Evolutionary conservation across 2,797 vertebrate genomes (phyloP), one percentile per base, ranked within the genome.

Genomic region (Manis crassicaudata): DNA sequence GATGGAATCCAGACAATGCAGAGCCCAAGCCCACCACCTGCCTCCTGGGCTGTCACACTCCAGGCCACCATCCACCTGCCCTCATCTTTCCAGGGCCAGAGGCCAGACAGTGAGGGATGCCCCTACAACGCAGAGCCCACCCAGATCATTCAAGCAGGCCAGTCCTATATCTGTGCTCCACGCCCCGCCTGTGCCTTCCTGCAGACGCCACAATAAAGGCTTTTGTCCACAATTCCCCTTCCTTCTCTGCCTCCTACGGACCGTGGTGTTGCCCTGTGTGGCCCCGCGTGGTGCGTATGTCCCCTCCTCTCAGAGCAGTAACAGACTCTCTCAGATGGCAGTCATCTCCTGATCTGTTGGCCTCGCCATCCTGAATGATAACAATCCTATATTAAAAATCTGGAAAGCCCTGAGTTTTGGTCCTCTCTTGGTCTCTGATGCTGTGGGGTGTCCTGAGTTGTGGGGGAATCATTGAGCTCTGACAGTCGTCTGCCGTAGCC

Each of bases 171-270:
- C 40, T 2, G 12, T 52, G 32, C 17, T 1, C 10, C 25, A 37
- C 25, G 37, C 37, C 20, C 37, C 8, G 0, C 20, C 13, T 20
- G 6, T 18, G 54, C 35, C 79, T 32, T 46, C 29, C n/a, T 3
- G 3, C 12, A 4, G 5, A 46, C 29, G 76, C 16, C 21, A 2
- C 46, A 56, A 0, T 3, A 3, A 40, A 73, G 7, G 7, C 21
- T 27, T 10, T n/a, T 6, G 7, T 5, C 11, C 4, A 12, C 0
- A 0, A 0, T 35, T 4, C 2, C 7, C 16, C 40, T 29, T 4
- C 8, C 20, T 37, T 25, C 37, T 20, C 43, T n/a, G 58, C 50
- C 27, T 43, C 70, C 4, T 7, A 67, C 11, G 6, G 3, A 6
- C 17, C 11, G 16, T 20, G 16, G 27, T 7, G 23, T 60, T 5